Percentiles rank a stretch among this genome's conserved stretches.
phyloP scores from a whole-genome alignment of 2,888 invertebrate genomes.

The Ceramica pisi region DNA sequence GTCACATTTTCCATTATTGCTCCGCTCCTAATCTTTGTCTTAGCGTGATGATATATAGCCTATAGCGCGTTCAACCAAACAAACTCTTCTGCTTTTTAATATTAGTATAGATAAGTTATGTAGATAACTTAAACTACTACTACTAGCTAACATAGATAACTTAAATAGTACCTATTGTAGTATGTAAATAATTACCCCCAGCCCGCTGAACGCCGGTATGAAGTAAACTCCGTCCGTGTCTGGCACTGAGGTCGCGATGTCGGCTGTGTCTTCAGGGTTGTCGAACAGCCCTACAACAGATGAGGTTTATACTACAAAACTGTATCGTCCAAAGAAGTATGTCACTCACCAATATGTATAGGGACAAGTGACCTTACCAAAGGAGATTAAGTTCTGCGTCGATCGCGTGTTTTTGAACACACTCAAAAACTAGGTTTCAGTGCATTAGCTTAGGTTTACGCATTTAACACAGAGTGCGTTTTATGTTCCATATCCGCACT shows the following conservation, averaged over 20 bases:
- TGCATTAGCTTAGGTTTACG: not conserved
- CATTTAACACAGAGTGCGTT: not conserved
- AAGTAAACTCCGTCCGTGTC: constrained; percentile 96
- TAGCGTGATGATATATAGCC: too few species aligned
- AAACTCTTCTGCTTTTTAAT: too few species aligned
- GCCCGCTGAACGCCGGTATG: constrained; percentile 97
- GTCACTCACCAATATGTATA: too few species aligned
- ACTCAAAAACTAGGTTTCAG: too few species aligned
- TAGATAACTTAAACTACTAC: too few species aligned
- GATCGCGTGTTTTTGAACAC: too few species aligned
- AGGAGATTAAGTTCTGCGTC: too few species aligned
- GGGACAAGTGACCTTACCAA: too few species aligned
- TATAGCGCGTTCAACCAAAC: too few species aligned
- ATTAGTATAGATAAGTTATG: too few species aligned
- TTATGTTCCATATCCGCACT: not conserved
- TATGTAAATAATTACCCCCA: constrained; percentile 92
- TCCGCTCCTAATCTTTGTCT: too few species aligned
- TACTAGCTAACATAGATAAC: not conserved
- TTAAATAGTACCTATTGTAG: not conserved
- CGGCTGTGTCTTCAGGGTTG: constrained; percentile 92
- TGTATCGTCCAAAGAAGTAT: not conserved
- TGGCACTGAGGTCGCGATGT: constrained; percentile 92
- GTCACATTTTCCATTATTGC: too few species aligned
- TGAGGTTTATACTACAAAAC: not conserved
- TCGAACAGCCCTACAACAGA: constrained; percentile 91